A percentile compares a stretch with the other conserved stretches of the same genome.
These are phyloP conservation scores for Pammene fasciana DNA, from an alignment of 2,888 invertebrate species.

Conservation along the genomic window DNA sequence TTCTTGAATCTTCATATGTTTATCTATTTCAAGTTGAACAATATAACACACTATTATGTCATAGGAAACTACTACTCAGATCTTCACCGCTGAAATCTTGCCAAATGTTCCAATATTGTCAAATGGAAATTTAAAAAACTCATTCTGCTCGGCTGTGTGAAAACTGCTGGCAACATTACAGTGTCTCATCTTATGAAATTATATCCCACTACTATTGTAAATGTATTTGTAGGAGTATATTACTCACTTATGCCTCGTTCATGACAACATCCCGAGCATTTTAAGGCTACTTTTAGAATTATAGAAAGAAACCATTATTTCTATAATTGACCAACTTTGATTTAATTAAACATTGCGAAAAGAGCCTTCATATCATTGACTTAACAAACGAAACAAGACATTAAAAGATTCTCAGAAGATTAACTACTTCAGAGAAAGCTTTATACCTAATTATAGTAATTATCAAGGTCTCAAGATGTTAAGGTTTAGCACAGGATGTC, in stretches of 20 bases:
- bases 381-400: neutral
- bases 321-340: no score
- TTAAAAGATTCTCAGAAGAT: slow-evolving; percentile 14
- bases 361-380: no score
- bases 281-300: no score
- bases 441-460: neutral
- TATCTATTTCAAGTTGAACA: slow-evolving; percentile 12
- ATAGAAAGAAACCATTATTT: no score
- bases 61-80: slow-evolving; percentile 14
- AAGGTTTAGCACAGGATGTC: neutral
- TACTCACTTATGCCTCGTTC: no score
- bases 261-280: no score
- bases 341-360: no score
- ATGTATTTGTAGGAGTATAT: neutral
- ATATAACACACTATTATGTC: slow-evolving; percentile 22
- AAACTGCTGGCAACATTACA: slow-evolving; percentile 33
- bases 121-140: slow-evolving; percentile 33
- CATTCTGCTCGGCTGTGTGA: slow-evolving; percentile 21
- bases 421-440: slow-evolving; percentile 8
- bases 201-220: slow-evolving; percentile 23
- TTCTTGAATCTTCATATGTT: no score
- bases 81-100: slow-evolving; percentile 26
- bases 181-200: slow-evolving; percentile 8
- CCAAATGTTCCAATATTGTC: slow-evolving; percentile 37
- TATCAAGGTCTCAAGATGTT: slow-evolving; percentile 2